Percentiles rank a stretch among this genome's conserved stretches.
These are phyloP conservation scores for Apostichopus leukothele DNA, from an alignment of 53 echinoderm and acorn worm species.

Conservation along the genomic window DNA sequence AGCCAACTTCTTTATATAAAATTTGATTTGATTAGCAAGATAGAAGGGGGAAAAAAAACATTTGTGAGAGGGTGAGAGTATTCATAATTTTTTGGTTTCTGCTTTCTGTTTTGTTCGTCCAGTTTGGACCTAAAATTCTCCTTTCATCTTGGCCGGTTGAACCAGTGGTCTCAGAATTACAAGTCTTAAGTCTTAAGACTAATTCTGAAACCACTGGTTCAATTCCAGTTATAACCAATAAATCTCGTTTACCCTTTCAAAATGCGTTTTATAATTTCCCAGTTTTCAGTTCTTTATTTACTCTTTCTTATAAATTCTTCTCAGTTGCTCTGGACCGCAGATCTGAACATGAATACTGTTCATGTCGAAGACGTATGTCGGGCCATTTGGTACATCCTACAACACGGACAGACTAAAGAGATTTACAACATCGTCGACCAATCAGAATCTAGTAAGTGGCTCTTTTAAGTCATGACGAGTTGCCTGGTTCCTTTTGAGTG, in stretches of 20 bases:
- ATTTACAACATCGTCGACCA: constrained; percentile 90
- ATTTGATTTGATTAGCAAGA: too few relatives aligned
- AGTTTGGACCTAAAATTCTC: too few relatives aligned
- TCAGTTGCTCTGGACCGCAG: constrained; percentile 89
- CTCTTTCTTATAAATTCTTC: not conserved
- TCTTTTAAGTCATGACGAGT: not conserved
- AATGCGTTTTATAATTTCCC: not conserved
- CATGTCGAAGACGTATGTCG: constrained; percentile 82
- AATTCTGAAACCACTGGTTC: too few relatives aligned
- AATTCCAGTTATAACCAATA: too few relatives aligned
- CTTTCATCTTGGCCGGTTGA: too few relatives aligned
- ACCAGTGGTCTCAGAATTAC: too few relatives aligned
- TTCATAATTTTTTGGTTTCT: too few relatives aligned
- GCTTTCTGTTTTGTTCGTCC: too few relatives aligned
- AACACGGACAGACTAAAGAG: constrained; percentile 61
- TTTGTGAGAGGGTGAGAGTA: too few relatives aligned
- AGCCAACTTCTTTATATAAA: too few relatives aligned
- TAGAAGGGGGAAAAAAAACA: too few relatives aligned
- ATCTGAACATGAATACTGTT: constrained; percentile 87
- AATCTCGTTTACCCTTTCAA: not conserved
- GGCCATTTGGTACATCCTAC: constrained; percentile 82
- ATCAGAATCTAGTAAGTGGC: constrained; percentile 78
- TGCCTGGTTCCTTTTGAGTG: not conserved
- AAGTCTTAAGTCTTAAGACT: too few relatives aligned
- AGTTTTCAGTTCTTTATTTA: not conserved